phyloP scores from a whole-genome alignment of 2,113 vertebrate genomes.

The Acanthochromis polyacanthus region DNA sequence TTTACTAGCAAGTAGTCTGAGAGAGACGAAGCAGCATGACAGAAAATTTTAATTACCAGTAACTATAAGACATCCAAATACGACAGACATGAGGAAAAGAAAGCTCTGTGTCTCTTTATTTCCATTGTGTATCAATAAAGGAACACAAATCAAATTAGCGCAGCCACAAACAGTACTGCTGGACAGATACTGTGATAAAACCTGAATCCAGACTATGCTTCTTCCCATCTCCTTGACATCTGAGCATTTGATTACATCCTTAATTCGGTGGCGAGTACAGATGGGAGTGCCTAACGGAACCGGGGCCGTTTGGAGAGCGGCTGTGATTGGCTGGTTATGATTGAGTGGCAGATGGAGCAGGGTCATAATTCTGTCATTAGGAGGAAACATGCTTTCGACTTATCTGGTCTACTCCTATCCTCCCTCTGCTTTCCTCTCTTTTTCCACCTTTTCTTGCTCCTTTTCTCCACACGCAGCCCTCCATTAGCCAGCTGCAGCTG shows the following conservation, averaged over 20 bases:
- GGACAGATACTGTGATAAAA: slow-evolving; percentile 14
- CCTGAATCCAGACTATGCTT: neutral
- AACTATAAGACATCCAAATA: slow-evolving; percentile 1
- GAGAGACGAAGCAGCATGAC: neutral
- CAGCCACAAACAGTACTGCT: slow-evolving; percentile 10
- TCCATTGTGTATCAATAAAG: neutral
- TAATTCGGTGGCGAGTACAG: slow-evolving; percentile 57
- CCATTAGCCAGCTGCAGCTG: slow-evolving; percentile 57
- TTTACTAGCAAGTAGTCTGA: slow-evolving; percentile 12
- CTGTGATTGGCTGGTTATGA: slow-evolving; percentile 70
- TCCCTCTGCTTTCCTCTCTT: neutral
- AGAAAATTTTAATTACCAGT: slow-evolving; percentile 38
- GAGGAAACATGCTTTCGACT: slow-evolving; percentile 37
- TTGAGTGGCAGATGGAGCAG: slow-evolving; percentile 77
- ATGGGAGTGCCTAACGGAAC: slow-evolving; percentile 66
- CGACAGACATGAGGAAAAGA: slow-evolving; percentile 12
- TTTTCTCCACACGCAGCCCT: slow-evolving; percentile 2
- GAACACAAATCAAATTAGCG: slow-evolving; percentile 31
- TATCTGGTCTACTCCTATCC: slow-evolving; percentile 22
- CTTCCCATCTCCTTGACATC: slow-evolving; percentile 40
- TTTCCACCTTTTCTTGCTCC: slow-evolving; percentile 15
- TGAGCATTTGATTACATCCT: slow-evolving; percentile 59
- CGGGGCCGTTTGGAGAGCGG: slow-evolving; percentile 15
- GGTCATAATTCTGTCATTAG: slow-evolving; percentile 78
- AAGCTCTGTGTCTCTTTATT: neutral